Evolutionary conservation across 64 coral and sea anemone genomes (phyloP).

Genomic region (Pocillopora verrucosa): DNA sequence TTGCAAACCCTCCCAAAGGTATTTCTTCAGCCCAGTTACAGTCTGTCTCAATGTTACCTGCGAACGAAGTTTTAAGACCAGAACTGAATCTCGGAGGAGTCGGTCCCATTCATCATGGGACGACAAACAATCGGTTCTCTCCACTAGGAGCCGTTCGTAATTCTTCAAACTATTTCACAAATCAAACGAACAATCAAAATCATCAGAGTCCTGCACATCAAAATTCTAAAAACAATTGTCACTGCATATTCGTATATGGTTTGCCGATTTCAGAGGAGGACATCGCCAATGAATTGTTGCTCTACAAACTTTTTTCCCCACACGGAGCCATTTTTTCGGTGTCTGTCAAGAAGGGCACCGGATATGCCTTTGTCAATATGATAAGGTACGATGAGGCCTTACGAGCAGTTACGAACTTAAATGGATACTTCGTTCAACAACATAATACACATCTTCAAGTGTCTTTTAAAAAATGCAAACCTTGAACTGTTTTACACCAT

Average conservation of each 20-base stretch:
- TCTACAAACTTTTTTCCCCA: slow-evolving; percentile 82
- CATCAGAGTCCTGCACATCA: slow-evolving; percentile 47
- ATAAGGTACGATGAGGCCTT: slow-evolving; percentile 78
- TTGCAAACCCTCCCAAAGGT: slow-evolving; percentile 93
- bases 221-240: slow-evolving; percentile 41
- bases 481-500: not conserved
- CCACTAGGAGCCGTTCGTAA: slow-evolving; percentile 23
- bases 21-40: slow-evolving; percentile 17
- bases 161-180: not conserved
- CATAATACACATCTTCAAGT: slow-evolving; percentile 82
- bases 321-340: slow-evolving; percentile 82
- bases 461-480: slow-evolving; percentile 83
- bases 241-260: slow-evolving; percentile 88
- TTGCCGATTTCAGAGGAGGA: slow-evolving; percentile 55
- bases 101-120: slow-evolving; percentile 67
- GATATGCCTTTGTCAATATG: slow-evolving; percentile 93
- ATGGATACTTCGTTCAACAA: slow-evolving; percentile 66
- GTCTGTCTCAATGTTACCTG: slow-evolving; percentile 7
- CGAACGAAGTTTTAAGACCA: slow-evolving; percentile 53
- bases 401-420: slow-evolving; percentile 67
- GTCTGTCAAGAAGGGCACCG: slow-evolving; percentile 74
- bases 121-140: slow-evolving; percentile 74
- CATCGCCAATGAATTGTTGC: slow-evolving; percentile 40
- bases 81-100: slow-evolving; percentile 62
- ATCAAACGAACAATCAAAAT: slow-evolving; percentile 47